Evolutionary conservation across 2,113 vertebrate genomes (phyloP).

Genomic region (Mesembrinibis cayennensis): DNA sequence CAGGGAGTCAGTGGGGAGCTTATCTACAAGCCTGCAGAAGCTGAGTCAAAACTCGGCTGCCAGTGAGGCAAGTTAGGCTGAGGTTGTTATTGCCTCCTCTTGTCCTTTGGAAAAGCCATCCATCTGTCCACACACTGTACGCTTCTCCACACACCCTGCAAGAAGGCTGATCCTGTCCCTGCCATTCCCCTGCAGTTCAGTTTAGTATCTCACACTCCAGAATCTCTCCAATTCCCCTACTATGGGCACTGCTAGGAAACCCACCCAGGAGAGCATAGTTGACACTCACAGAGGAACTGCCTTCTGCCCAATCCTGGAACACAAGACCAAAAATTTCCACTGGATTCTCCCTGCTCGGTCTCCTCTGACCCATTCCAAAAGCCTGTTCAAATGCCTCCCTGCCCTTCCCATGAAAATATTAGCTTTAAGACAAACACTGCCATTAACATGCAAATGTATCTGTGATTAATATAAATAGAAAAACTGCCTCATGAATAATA

Average conservation of each 20-base stretch:
- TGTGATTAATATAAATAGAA: conserved; percentile 52
- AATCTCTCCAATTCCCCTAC: not conserved
- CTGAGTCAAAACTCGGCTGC: conserved; percentile 11
- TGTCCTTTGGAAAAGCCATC: not conserved
- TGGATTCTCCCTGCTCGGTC: not conserved
- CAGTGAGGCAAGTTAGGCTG: not conserved
- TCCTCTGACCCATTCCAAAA: not conserved
- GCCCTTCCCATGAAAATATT: conserved; percentile 4
- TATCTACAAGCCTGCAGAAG: conserved; percentile 15
- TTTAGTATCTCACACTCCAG: not conserved
- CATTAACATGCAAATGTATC: conserved; percentile 71
- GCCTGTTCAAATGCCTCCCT: not conserved
- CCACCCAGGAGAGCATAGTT: not conserved
- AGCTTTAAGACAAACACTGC: conserved; percentile 63
- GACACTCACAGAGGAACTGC: conserved; percentile 1
- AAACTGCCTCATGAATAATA: conserved; percentile 31
- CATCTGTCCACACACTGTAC: not conserved
- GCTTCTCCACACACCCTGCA: fast-evolving
- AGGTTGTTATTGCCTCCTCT: not conserved
- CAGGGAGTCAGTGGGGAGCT: not conserved
- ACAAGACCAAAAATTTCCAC: not conserved
- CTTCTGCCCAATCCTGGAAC: not conserved
- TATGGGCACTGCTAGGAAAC: not conserved
- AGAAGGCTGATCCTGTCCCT: not conserved
- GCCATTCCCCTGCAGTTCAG: not conserved